Percentiles rank a stretch among this genome's conserved stretches.
These are phyloP conservation scores for Priocnemis perturbator DNA, from an alignment of 2,888 invertebrate species.

Conservation along the genomic window DNA sequence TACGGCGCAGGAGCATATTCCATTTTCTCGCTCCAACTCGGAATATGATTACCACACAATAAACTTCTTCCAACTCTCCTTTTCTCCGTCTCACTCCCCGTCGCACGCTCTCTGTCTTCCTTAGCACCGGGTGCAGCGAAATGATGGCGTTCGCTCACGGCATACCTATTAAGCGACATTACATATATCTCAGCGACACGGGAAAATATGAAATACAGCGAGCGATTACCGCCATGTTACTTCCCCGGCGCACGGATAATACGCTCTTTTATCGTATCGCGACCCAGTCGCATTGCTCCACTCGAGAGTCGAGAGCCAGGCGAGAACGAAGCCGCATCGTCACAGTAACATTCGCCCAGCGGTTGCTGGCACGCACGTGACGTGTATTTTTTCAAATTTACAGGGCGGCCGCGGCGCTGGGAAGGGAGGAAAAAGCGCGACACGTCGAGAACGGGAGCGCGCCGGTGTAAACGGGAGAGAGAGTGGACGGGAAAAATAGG, in stretches of 20 bases:
- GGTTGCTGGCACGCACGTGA: too few species aligned
- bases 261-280: not conserved
- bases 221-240: not conserved
- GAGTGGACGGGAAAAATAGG: constrained; percentile 2
- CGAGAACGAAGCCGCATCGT: too few species aligned
- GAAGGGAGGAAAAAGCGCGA: too few species aligned
- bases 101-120: not conserved
- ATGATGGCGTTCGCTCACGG: constrained; percentile 5
- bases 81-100: too few species aligned
- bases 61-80: too few species aligned
- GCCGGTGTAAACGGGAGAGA: not conserved
- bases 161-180: constrained; percentile 7
- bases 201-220: constrained; percentile 2
- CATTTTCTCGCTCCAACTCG: too few species aligned
- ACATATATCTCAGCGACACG: constrained; percentile 4
- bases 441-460: too few species aligned
- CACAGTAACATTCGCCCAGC: too few species aligned
- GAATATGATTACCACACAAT: too few species aligned
- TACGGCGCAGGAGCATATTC: too few species aligned
- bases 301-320: too few species aligned
- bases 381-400: too few species aligned
- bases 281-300: not conserved
- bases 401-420: not conserved
- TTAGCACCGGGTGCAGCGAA: constrained; percentile 5
- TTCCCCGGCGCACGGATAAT: not conserved